phyloP scores from a whole-genome alignment of 2,797 vertebrate genomes.

The Graptemys geographica region DNA sequence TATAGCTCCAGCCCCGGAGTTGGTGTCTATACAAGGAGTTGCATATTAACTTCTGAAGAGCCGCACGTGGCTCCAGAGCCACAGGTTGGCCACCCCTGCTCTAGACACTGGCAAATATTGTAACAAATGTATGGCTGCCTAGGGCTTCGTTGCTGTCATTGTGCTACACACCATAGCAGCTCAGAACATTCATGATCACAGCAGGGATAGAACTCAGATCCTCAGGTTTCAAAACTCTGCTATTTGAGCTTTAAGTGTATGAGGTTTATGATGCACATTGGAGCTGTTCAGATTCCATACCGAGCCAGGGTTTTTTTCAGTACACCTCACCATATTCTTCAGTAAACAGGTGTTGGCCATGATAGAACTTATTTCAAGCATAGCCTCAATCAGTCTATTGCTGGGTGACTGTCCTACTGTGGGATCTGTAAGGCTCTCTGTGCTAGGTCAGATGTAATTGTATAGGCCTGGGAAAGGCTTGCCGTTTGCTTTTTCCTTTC shows the following conservation, averaged over 20 bases:
- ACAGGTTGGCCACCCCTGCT: background rate
- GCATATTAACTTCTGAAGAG: no score
- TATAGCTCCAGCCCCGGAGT: no score
- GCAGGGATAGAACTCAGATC: background rate
- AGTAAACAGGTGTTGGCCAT: fast-evolving
- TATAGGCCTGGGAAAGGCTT: background rate
- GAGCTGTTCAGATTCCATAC: background rate
- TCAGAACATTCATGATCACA: slow-evolving; percentile 46
- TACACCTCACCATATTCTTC: background rate
- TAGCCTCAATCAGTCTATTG: background rate
- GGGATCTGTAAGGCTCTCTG: background rate
- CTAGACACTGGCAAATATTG: slow-evolving; percentile 53
- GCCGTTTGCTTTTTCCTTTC: background rate
- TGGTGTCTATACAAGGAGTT: no score
- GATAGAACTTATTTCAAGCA: background rate
- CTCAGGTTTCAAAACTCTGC: background rate
- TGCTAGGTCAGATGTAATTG: fast-evolving
- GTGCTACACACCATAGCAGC: slow-evolving; percentile 66
- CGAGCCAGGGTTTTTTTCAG: background rate
- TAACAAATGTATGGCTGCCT: slow-evolving; percentile 68
- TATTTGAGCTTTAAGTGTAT: background rate
- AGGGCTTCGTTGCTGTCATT: slow-evolving; percentile 53
- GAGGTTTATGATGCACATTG: fast-evolving
- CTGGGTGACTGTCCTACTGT: background rate
- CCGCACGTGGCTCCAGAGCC: no score